Conservation (phyloP, 2,888 invertebrate species). For the Catonia carolina region DNA sequence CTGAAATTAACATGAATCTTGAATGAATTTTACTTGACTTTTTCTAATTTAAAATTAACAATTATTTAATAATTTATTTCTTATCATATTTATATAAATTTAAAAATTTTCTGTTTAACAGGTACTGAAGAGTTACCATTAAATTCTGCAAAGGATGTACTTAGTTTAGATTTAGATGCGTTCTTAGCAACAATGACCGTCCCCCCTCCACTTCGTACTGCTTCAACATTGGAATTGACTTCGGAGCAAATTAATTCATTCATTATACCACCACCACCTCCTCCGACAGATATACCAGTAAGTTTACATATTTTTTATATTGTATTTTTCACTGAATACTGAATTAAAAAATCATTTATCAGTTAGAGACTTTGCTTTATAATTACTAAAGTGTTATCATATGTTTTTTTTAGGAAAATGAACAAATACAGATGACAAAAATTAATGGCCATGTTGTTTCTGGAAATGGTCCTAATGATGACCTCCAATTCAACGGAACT, state of each 20-base stretch:
- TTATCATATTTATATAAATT: no score
- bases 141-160: conserved; percentile 33
- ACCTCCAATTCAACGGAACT: not conserved
- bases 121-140: no score
- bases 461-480: conserved; percentile 8
- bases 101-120: no score
- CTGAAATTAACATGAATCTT: no score
- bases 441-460: conserved; percentile 15
- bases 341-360: no score
- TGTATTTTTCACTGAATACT: no score
- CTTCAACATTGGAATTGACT: conserved; percentile 63
- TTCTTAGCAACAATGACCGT: conserved; percentile 77
- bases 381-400: no score
- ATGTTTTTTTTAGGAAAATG: no score
- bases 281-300: conserved; percentile 21
- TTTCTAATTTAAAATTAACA: no score
- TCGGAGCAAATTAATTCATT: conserved; percentile 79
- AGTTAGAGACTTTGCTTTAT: no score
- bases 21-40: no score
- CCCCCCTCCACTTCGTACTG: conserved; percentile 62
- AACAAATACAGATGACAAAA: conserved; percentile 8
- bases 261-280: conserved; percentile 59
- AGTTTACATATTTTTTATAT: not conserved
- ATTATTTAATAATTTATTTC: no score
- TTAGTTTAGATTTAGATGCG: conserved; percentile 59